These are phyloP conservation scores for Caracal caracal DNA, from an alignment of 2,113 vertebrate genomes.

Conservation along the genomic window DNA sequence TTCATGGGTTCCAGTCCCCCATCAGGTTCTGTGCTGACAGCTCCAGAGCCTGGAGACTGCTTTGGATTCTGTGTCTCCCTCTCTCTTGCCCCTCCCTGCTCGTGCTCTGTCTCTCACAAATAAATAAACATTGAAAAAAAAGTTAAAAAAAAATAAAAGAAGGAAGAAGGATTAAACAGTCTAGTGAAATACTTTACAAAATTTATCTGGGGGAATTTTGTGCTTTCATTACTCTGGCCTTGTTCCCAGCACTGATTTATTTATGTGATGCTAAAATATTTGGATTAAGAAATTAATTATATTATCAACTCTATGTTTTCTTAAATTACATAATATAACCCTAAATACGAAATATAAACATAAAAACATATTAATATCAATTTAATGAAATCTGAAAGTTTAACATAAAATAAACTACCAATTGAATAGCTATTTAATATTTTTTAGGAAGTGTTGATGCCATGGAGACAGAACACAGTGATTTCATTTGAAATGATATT, in stretches of 20 bases:
- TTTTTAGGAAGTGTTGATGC: conserved; percentile 13
- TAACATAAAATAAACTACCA: conserved; percentile 21
- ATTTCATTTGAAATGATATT: conserved; percentile 36
- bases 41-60: too few species aligned
- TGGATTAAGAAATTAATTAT: background rate
- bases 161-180: background rate
- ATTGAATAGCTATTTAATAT: background rate
- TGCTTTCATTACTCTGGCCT: background rate
- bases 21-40: too few species aligned
- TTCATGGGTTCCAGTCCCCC: too few species aligned
- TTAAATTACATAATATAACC: conserved; percentile 12
- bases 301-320: background rate
- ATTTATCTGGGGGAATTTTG: background rate
- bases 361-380: background rate
- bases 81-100: too few species aligned
- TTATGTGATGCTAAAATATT: conserved; percentile 35
- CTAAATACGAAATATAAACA: background rate
- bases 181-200: background rate
- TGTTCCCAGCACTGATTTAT: background rate
- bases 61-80: too few species aligned
- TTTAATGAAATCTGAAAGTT: background rate
- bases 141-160: background rate
- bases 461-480: background rate
- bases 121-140: too few species aligned
- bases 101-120: too few species aligned